These are phyloP conservation scores for Oophaga pumilio DNA, from an alignment of 2,113 vertebrate species.

Conservation along the genomic window DNA sequence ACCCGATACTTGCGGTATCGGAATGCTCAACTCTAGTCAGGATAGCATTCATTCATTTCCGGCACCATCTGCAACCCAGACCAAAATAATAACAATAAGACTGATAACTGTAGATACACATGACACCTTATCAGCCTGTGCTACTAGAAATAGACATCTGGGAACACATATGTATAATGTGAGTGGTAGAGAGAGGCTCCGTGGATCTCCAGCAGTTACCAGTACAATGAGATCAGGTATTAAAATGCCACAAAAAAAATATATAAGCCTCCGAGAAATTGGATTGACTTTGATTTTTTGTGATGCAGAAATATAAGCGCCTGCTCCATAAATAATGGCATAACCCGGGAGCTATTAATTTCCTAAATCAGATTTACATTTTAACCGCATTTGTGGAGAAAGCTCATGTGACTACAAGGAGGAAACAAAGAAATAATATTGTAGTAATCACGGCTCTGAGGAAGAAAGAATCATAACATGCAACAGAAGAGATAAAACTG, in stretches of 20 bases:
- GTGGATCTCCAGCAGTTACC: not conserved
- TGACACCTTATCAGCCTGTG: not conserved
- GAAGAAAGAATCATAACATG: not conserved
- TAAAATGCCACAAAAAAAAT: not conserved
- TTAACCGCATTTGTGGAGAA: not conserved
- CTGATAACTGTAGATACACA: constrained; percentile 2
- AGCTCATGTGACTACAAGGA: constrained; percentile 9
- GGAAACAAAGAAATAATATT: constrained; percentile 24
- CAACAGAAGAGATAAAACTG: constrained; percentile 18
- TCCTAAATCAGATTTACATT: constrained; percentile 14
- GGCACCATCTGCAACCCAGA: not conserved
- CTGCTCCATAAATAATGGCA: not conserved
- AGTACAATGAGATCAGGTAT: not conserved
- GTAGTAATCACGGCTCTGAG: not conserved
- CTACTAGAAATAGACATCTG: not conserved
- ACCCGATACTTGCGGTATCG: too few relatives aligned
- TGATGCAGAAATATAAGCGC: not conserved
- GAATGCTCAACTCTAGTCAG: too few relatives aligned
- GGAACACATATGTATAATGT: not conserved
- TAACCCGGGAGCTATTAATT: not conserved
- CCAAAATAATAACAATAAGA: not conserved
- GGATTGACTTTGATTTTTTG: not conserved
- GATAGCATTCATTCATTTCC: not conserved
- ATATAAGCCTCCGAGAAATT: not conserved
- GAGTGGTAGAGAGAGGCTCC: not conserved